Evolutionary conservation across 2,113 vertebrate genomes (phyloP).

Genomic region (Pomatorhinus ruficollis): DNA sequence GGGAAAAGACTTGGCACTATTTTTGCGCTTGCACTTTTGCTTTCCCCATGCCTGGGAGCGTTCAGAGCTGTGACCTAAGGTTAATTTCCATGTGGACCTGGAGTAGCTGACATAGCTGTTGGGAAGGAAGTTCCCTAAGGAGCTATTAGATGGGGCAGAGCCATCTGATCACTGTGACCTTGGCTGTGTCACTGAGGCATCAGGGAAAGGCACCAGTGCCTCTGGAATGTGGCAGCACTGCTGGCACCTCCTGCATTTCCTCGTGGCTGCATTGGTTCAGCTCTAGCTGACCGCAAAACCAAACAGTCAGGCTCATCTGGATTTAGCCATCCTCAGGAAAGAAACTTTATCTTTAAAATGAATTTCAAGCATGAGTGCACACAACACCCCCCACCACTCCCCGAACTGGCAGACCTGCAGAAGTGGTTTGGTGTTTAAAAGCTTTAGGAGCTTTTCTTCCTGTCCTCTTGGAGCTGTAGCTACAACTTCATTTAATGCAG

Average conservation of each 20-base stretch:
- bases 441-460: background rate
- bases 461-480: background rate
- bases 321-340: background rate
- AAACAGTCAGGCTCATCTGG: fast-evolving
- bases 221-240: background rate
- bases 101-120: background rate
- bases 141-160: background rate
- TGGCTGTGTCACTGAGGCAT: background rate
- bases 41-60: background rate
- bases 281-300: background rate
- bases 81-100: background rate
- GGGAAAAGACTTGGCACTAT: background rate
- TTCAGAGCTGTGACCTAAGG: background rate
- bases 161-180: background rate
- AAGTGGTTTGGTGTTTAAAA: background rate
- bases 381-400: too few relatives aligned
- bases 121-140: background rate
- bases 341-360: background rate
- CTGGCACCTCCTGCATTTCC: background rate
- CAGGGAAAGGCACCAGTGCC: background rate
- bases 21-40: background rate
- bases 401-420: background rate
- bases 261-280: background rate
- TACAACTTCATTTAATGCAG: background rate
- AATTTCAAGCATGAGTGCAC: background rate